Conservation (phyloP, 2,888 invertebrate genomes). For the Agonopterix subpropinquella region DNA sequence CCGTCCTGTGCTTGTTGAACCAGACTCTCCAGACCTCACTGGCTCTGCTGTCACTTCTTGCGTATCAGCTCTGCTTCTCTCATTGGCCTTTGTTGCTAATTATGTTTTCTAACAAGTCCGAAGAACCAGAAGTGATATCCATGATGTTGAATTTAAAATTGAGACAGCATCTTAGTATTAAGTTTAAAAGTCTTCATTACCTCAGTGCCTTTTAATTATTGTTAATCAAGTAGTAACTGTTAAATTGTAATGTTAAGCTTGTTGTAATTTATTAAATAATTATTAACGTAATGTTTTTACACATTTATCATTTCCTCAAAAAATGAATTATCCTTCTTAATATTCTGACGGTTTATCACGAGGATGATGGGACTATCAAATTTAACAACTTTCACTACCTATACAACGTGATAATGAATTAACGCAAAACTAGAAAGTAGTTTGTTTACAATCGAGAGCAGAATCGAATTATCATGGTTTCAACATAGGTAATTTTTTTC, state of each 20-base stretch:
- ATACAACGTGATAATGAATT: no score
- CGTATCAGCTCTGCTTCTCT: conserved; percentile 29
- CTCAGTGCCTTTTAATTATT: neutral
- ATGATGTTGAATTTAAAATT: no score
- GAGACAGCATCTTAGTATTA: neutral
- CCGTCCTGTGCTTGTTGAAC: conserved; percentile 22
- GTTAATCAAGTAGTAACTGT: neutral
- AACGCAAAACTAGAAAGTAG: no score
- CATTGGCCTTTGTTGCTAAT: conserved; percentile 22
- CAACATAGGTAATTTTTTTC: no score
- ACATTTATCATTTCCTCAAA: no score
- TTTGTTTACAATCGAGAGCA: no score
- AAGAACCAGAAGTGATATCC: no score
- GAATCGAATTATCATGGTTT: no score
- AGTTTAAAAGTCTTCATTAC: neutral
- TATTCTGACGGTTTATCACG: no score
- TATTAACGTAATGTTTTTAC: neutral
- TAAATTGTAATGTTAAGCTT: conserved; percentile 6
- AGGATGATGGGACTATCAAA: no score
- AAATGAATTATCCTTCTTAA: no score
- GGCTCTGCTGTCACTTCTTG: conserved; percentile 37
- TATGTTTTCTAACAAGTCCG: neutral
- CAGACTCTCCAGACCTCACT: conserved; percentile 35
- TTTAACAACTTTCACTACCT: no score
- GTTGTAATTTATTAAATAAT: neutral